Percentiles rank a stretch among this genome's conserved stretches.
Evolutionary conservation across 2,113 vertebrate species (phyloP).

Genomic region (Nycticebus coucang): DNA sequence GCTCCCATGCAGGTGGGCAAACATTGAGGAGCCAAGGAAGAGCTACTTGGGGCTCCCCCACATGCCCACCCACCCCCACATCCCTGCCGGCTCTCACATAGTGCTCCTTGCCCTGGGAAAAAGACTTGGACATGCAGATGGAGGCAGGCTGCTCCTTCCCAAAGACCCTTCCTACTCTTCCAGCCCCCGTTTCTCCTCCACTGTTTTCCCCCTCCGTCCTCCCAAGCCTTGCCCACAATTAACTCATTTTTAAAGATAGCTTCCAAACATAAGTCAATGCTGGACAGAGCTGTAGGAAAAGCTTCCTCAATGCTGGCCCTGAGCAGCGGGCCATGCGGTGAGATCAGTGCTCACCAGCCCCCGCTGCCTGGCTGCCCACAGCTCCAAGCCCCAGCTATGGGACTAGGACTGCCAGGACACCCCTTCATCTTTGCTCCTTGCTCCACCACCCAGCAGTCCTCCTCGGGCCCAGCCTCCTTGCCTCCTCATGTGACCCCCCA

Average conservation of each 20-base stretch:
- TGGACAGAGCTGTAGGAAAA: slow-evolving; percentile 78
- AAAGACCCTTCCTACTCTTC: not conserved
- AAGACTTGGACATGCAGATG: not conserved
- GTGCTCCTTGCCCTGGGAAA: not conserved
- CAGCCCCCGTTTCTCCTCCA: not conserved
- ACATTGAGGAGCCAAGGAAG: not conserved
- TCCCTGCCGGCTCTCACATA: not conserved
- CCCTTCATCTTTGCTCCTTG: not conserved
- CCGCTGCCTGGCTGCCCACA: not conserved
- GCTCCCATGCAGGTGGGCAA: not conserved
- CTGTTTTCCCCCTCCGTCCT: not conserved
- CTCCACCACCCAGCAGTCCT: not conserved
- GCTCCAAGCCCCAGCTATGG: not conserved
- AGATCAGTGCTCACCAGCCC: slow-evolving; percentile 9
- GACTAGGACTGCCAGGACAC: not conserved
- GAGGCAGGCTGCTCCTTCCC: not conserved
- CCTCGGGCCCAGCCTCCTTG: not conserved
- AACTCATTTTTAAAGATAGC: slow-evolving; percentile 72
- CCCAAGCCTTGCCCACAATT: slow-evolving; percentile 75
- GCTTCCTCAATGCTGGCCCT: slow-evolving; percentile 71
- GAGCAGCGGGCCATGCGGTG: not conserved
- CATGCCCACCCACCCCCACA: too few relatives aligned
- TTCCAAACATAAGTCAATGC: slow-evolving; percentile 78
- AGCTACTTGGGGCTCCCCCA: not conserved
- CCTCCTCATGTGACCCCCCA: not conserved